Percentiles rank a stretch among this genome's conserved stretches.
Conservation (phyloP, 2,113 vertebrate species). For the Aegotheles bennettii region DNA sequence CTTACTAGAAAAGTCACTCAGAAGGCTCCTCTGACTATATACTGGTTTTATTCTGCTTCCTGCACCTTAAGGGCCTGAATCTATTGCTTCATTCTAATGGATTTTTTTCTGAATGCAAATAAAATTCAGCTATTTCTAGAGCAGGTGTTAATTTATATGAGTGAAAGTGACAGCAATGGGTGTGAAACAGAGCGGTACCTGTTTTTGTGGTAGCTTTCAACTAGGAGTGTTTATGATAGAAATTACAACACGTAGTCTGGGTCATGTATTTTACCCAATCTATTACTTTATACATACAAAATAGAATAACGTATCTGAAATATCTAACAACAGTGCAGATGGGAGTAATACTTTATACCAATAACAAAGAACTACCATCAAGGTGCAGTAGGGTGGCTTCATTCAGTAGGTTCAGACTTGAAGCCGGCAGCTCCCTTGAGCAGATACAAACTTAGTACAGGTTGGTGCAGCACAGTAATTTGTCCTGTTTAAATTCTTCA, state of each 20-base stretch:
- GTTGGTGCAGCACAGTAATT: background rate
- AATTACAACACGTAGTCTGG: background rate
- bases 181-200: background rate
- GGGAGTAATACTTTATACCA: background rate
- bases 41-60: background rate
- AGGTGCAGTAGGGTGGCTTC: background rate
- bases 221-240: background rate
- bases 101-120: background rate
- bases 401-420: background rate
- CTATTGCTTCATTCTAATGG: background rate
- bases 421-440: background rate
- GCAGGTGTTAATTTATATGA: background rate
- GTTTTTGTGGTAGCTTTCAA: background rate
- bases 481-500: background rate
- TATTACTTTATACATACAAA: background rate
- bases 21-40: background rate
- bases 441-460: background rate
- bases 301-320: background rate
- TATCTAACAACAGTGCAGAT: background rate
- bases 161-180: background rate
- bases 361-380: background rate
- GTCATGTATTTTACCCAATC: background rate
- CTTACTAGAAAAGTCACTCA: slow-evolving; percentile 32
- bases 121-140: background rate
- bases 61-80: background rate